These are phyloP conservation scores for Tyto alba DNA, from an alignment of 2,113 vertebrate species.

Conservation along the genomic window DNA sequence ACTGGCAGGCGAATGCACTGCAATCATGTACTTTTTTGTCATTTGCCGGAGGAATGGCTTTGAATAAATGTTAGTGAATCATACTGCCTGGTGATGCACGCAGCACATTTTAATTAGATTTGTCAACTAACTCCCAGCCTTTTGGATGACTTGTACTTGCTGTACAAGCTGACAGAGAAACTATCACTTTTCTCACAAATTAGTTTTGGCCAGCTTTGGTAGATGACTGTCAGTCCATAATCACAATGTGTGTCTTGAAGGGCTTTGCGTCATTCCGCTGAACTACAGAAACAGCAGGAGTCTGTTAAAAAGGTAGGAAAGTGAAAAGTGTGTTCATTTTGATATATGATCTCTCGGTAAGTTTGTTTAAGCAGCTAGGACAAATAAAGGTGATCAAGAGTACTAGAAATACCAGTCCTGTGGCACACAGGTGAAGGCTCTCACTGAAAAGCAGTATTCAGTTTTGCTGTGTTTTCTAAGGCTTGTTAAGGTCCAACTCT, in stretches of 20 bases:
- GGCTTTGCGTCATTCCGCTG: background rate
- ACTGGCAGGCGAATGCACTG: background rate
- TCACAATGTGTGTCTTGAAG: background rate
- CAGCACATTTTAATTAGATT: background rate
- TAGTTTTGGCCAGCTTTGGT: background rate
- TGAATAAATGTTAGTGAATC: background rate
- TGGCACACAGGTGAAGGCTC: background rate
- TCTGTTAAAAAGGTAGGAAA: background rate
- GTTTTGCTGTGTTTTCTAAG: background rate
- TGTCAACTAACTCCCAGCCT: background rate
- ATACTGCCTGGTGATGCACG: background rate
- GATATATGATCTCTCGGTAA: background rate
- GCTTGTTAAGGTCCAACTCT: background rate
- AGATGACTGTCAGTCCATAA: background rate
- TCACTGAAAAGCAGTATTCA: background rate
- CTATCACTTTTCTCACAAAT: background rate
- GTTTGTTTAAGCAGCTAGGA: background rate
- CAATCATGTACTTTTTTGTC: background rate
- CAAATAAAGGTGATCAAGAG: background rate
- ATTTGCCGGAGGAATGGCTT: background rate
- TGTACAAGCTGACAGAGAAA: background rate
- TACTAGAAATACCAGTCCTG: background rate
- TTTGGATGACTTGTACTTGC: background rate
- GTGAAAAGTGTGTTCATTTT: background rate
- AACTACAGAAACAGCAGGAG: background rate